Evolutionary conservation across 2,113 vertebrate genomes (phyloP), one percentile per base, ranked within the genome.

Genomic region (Corythoichthys haematopterus): DNA sequence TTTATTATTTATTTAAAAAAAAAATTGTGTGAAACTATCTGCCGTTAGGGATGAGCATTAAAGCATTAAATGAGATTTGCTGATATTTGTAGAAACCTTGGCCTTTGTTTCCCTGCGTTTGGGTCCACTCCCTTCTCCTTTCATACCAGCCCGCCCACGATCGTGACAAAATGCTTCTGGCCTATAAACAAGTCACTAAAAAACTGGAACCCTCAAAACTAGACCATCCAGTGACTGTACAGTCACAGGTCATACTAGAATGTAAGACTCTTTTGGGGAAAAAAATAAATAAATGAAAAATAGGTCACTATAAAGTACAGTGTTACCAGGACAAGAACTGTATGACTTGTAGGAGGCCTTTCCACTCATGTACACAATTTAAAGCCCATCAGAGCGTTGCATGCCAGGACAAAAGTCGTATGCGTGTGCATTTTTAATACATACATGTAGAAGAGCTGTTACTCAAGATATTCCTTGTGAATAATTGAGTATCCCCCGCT

Each of bases 391-490:
- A 11, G 52, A 55, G 9, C 28, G 28, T 55, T 10, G 28, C 52
- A 55, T 4, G 52, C 28, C 52, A 33, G n/a, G 52, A 55, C 28
- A 28, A 50, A 75, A 63, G 51, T 33, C 53, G 43, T 6, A 2
- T 28, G 35, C 53, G 47, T 20, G 61, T 53, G n/a, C 33, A n/a
- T 66, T 38, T 68, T 35, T 50, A 56, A 33, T 58, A 58, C 33
- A 58, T 33, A 2, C 56, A 51, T 50, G 47, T 50, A 50, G 13
- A 15, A 50, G 14, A 15, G 14, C 9, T 55, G 36, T 58, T 58
- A 15, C 35, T 58, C 35, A 15, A 58, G 13, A 58, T 7, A 7
- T 35, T 38, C 8, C 28, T 55, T 10, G 8, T 55, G 5, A 58
- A 58, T 58, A 14, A 59, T 59, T 59, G 12, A 59, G 14, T 13